Evolutionary conservation across 2,797 vertebrate genomes (phyloP).

Genomic region (Diglossa cyanea): DNA sequence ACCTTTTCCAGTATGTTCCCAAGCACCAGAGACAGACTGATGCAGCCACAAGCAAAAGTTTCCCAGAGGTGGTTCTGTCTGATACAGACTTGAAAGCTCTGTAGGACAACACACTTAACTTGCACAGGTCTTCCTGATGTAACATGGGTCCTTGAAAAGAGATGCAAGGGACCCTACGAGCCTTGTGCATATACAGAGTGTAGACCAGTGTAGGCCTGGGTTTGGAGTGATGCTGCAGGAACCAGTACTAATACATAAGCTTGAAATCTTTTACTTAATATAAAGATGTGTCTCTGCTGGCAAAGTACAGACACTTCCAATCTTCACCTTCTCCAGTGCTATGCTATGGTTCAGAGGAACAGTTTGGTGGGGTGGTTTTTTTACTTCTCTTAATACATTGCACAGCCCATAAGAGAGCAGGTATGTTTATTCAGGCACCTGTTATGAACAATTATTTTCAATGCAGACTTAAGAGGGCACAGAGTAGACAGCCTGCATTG

Average conservation of each 20-base stretch:
- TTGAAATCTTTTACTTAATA: neutral
- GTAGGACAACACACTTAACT: neutral
- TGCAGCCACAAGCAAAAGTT: neutral
- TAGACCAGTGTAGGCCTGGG: neutral
- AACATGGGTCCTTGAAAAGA: neutral
- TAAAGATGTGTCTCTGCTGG: neutral
- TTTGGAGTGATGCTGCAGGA: neutral
- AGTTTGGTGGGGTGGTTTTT: accelerated
- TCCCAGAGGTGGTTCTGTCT: neutral
- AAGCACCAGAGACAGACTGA: neutral
- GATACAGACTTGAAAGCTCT: neutral
- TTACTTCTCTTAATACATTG: neutral
- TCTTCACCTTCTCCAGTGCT: neutral
- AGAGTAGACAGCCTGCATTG: neutral
- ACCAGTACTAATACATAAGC: neutral
- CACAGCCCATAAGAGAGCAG: neutral
- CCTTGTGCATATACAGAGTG: neutral
- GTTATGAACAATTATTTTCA: neutral
- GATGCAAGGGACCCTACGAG: neutral
- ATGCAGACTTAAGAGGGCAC: neutral
- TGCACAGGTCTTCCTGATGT: neutral
- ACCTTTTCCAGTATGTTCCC: neutral
- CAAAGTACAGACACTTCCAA: neutral
- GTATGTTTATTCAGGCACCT: neutral
- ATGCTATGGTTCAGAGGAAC: neutral